Evolutionary conservation across 2,797 vertebrate genomes (phyloP), one percentile per base, ranked within the genome.

Genomic region (Trachops cirrhosus): DNA sequence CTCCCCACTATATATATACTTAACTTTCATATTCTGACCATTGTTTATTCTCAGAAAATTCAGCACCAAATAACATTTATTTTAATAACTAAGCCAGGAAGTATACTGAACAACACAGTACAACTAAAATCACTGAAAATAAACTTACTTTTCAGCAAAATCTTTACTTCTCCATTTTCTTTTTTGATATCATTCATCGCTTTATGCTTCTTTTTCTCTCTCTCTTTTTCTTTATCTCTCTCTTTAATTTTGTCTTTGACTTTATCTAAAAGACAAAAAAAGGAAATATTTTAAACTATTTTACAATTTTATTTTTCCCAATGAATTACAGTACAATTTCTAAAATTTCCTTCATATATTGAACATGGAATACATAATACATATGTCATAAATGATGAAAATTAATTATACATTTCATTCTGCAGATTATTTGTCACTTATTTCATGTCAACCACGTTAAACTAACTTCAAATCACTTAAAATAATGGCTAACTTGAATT

Each of bases 151-250:
- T 99, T 99, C 97, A 99, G 98, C 41, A 99, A 98, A 97, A 99
- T 98, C 97, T 99, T 99, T 97, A 99, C 98, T 97, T 99, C 99
- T 95, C 99, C 99, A 46, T 99, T 99, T 98, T 99, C 99, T 98
- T 99, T 99, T 98, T 99, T 99, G 97, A 99, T 99, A 98, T 99
- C 99, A 95, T 99, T 99, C 98, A 99, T 99, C 97, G 99, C 97
- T 98, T 99, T 99, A 98, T 99, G 99, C 96, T 99, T 99, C 98
- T 99, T 99, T 98, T 99, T 99, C 90, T 99, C 99, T 96, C 98
- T 99, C 73, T 99, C 99, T 73, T 98, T 99, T 97, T 99, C 99
- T 93, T 98, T 98, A 57, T 99, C 99, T 97, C 98, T 99, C 93
- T 98, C 98, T 98, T 98, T 98, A 89, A 98, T 97, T 98, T 98